Evolutionary conservation across 1,140 invertebrate species (phyloP).

Genomic region (Phthorimaea operculella): DNA sequence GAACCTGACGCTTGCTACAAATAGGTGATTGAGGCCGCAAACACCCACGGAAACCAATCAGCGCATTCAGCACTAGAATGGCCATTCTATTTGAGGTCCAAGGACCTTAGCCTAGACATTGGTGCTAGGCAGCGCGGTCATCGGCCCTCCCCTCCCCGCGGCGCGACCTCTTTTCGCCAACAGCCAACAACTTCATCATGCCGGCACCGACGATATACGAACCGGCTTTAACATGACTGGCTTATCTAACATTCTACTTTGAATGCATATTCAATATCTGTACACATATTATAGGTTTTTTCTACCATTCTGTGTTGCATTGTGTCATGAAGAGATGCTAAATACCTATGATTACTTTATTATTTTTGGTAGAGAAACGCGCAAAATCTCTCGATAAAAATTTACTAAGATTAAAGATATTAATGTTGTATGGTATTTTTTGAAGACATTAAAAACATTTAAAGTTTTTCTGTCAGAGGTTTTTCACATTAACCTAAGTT

Average conservation of each 20-base stretch:
- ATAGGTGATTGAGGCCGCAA: conserved; percentile 6
- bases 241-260: background rate
- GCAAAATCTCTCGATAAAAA: too few relatives aligned
- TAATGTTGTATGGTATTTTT: too few relatives aligned
- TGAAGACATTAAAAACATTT: too few relatives aligned
- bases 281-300: too few relatives aligned
- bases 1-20: too few relatives aligned
- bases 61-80: background rate
- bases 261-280: background rate
- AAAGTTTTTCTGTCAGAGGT: too few relatives aligned
- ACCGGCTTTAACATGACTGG: background rate
- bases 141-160: conserved; percentile 44
- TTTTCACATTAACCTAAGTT: too few relatives aligned
- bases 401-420: too few relatives aligned
- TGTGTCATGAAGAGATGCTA: too few relatives aligned
- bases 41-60: conserved; percentile 24
- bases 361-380: too few relatives aligned
- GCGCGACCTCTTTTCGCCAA: conserved; percentile 53
- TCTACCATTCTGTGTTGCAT: too few relatives aligned
- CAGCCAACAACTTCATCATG: conserved; percentile 5
- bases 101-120: conserved; percentile 63
- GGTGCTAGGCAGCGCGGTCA: conserved; percentile 48
- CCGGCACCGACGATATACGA: background rate
- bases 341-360: too few relatives aligned
- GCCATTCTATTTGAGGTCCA: conserved; percentile 35